Conservation (phyloP, 2,888 invertebrate genomes). For the Argyresthia albistria region DNA sequence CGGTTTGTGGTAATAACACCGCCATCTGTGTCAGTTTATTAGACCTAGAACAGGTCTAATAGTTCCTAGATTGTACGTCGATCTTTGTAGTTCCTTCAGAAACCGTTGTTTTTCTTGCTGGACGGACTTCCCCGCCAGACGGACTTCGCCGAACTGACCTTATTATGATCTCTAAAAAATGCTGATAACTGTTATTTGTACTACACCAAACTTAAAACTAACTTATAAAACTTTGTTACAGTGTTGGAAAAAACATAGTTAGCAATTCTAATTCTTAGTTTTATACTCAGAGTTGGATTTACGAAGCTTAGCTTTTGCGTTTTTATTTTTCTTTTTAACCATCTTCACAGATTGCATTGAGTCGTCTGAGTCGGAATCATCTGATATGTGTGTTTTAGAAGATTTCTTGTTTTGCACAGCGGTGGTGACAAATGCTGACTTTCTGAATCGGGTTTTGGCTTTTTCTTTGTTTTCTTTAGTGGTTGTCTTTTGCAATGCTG, state of each 20-base stretch:
- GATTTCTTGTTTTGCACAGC: slow-evolving; percentile 60
- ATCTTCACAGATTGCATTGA: slow-evolving; percentile 50
- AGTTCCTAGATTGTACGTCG: no score
- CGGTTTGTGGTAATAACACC: no score
- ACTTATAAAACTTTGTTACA: no score
- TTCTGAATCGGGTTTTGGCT: slow-evolving; percentile 67
- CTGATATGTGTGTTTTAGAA: slow-evolving; percentile 36
- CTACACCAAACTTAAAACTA: no score
- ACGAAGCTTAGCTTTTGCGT: slow-evolving; percentile 33
- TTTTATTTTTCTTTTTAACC: slow-evolving; percentile 58
- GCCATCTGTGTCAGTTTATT: no score
- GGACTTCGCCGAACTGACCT: no score
- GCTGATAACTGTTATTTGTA: no score
- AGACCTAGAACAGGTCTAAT: no score
- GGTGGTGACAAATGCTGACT: slow-evolving; percentile 73
- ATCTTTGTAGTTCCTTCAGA: no score
- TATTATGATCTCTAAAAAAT: no score
- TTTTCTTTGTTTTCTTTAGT: slow-evolving; percentile 29
- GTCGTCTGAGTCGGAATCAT: slow-evolving; percentile 59
- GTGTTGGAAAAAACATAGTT: not conserved
- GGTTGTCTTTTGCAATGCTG: slow-evolving; percentile 25
- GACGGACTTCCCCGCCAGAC: no score
- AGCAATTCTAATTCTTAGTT: slow-evolving; percentile 8
- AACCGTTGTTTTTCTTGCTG: no score
- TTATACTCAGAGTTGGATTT: slow-evolving; percentile 40